Base-by-base conservation (phyloP, 2,113 vertebrate species). In the Neodontobutis hainanensis region DNA sequence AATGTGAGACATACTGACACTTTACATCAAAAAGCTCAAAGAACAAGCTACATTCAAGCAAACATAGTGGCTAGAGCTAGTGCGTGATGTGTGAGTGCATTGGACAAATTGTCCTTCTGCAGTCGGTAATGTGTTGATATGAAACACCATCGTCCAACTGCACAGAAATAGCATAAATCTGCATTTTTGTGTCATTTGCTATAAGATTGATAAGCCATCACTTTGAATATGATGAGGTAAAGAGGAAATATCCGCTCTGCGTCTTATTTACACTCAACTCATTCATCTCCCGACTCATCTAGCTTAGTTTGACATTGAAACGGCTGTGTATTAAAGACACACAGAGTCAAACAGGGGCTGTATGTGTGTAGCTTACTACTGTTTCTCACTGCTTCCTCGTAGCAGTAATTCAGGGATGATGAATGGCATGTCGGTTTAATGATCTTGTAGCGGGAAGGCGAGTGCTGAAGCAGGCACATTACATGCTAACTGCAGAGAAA, bases 391-490 rank as follows among this genome's bases (percentile, higher is more conserved):
- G 48, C 47, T 50, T 57, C 61, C 48, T 60, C 45, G 68, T 45
- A 27, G 66, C 42, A 72, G 73, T 11, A 36, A 79, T 68, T 77
- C 73, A 67, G 77, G 80, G 71, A 79, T 87, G 82, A 85, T 76
- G 68, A 75, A 86, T 79, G 80, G 47, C 78, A 51, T 8, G 42
- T 55, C 32, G n/a, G 44, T 79, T 85, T 85, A 87, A 87, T 82
- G 79, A 82, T 79, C 51, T 77, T 70, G 79, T 85, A 67, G 75
- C 50, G 64, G 72, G 52, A 66, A 81, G 58, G 78, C 61, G 61
- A 73, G 75, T 75, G 80, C 77, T 79, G 80, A 86, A 85, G 73
- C 67, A 73, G 47, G 60, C 73, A 70, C 60, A 79, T 81, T 82
- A 74, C 65, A 59, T 4, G 53, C 70, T 80, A 75, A 80, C 79